These are phyloP conservation scores for Crocuta crocuta DNA, from an alignment of 2,113 vertebrate species.

Conservation along the genomic window DNA sequence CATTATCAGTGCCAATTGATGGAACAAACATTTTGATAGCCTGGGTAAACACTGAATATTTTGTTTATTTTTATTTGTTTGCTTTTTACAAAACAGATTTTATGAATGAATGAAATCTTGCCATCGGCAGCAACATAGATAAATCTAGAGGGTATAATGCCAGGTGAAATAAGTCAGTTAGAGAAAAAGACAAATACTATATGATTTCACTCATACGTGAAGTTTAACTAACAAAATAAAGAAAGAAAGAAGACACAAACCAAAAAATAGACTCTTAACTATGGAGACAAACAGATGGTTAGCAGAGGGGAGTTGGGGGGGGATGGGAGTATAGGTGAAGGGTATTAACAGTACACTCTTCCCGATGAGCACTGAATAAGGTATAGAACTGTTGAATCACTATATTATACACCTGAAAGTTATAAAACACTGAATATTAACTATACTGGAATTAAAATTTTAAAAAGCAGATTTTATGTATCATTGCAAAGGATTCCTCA, in stretches of 20 bases:
- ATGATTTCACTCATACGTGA: background rate
- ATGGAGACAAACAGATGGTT: background rate
- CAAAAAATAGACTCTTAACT: background rate
- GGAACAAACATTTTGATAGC: background rate
- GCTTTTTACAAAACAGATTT: background rate
- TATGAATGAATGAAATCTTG: background rate
- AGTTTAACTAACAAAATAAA: background rate
- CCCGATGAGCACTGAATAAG: background rate
- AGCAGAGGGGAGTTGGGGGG: background rate
- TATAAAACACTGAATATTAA: background rate
- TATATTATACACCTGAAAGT: background rate
- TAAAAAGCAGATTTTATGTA: background rate
- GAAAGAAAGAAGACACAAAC: background rate
- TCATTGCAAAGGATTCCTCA: background rate
- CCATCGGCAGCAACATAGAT: background rate
- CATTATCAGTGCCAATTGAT: background rate
- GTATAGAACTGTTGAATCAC: background rate
- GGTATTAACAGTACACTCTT: background rate
- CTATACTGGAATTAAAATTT: background rate
- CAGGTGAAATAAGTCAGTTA: background rate
- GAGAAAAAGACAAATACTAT: background rate
- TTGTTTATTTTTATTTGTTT: background rate
- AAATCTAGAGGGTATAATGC: background rate
- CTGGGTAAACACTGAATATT: background rate
- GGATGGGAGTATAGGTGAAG: background rate